These are phyloP conservation scores for Apodemia mormo DNA, from an alignment of 2,888 invertebrate species.

Conservation along the genomic window DNA sequence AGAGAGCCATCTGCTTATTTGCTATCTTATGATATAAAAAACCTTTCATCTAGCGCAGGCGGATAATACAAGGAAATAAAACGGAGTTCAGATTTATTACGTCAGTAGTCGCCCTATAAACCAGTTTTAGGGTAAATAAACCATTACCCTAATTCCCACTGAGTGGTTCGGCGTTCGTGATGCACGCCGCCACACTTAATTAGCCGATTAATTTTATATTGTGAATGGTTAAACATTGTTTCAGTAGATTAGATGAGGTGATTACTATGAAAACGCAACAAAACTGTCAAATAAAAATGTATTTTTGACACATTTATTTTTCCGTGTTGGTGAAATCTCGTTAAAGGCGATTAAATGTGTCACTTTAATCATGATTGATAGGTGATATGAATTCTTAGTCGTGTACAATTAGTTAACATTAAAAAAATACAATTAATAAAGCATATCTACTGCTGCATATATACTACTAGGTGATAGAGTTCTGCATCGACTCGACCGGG, in stretches of 20 bases:
- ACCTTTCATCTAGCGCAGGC: too few species aligned
- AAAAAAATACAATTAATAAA: too few species aligned
- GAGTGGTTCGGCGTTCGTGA: conserved; percentile 1
- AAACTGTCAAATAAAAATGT: background rate
- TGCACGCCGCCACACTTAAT: conserved; percentile 3
- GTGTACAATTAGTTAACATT: too few species aligned
- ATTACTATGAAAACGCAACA: background rate
- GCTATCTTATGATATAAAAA: too few species aligned
- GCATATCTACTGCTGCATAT: too few species aligned
- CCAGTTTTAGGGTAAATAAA: conserved; percentile 11
- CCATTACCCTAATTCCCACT: conserved; percentile 10
- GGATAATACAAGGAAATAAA: background rate
- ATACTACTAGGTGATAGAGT: too few species aligned
- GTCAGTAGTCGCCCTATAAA: background rate
- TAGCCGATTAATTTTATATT: conserved; percentile 12
- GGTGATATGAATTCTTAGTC: too few species aligned
- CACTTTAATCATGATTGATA: too few species aligned
- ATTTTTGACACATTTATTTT: background rate
- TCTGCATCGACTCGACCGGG: too few species aligned
- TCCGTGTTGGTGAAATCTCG: background rate
- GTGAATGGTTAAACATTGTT: background rate
- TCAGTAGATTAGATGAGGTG: background rate
- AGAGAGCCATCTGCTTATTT: too few species aligned
- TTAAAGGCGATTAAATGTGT: too few species aligned
- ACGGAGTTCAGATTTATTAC: background rate